Evolutionary conservation across 2,888 invertebrate genomes (phyloP).

Genomic region (Cotesia congregata): DNA sequence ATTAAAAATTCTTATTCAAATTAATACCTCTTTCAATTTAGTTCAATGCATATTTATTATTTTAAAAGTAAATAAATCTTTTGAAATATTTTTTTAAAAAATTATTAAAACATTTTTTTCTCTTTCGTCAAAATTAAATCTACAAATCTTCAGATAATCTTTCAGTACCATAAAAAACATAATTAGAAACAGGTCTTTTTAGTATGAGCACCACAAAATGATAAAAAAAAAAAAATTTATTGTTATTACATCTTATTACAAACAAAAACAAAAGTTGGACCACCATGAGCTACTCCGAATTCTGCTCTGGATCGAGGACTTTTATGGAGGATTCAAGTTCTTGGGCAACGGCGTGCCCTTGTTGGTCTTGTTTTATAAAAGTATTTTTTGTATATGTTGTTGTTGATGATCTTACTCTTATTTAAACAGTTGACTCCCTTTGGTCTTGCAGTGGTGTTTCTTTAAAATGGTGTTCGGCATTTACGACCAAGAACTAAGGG

Average conservation of each 20-base stretch:
- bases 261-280: constrained; percentile 9
- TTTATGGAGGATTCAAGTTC: constrained; percentile 41
- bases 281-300: constrained; percentile 41
- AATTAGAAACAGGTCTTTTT: too few species aligned
- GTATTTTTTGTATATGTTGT: not conserved
- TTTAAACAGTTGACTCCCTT: not conserved
- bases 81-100: too few species aligned
- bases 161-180: too few species aligned
- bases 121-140: too few species aligned
- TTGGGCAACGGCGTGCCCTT: constrained; percentile 20
- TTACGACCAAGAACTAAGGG: not conserved
- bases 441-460: not conserved
- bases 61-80: too few species aligned
- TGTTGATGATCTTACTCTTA: not conserved
- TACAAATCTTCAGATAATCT: too few species aligned
- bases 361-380: not conserved
- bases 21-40: too few species aligned
- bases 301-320: constrained; percentile 35
- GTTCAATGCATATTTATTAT: too few species aligned
- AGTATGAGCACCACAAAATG: too few species aligned
- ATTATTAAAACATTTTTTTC: too few species aligned
- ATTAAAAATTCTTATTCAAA: too few species aligned
- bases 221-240: not conserved
- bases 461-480: not conserved
- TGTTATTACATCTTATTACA: not conserved